Conservation (phyloP, 2,888 invertebrate genomes). For the Leucophora obtusa region DNA sequence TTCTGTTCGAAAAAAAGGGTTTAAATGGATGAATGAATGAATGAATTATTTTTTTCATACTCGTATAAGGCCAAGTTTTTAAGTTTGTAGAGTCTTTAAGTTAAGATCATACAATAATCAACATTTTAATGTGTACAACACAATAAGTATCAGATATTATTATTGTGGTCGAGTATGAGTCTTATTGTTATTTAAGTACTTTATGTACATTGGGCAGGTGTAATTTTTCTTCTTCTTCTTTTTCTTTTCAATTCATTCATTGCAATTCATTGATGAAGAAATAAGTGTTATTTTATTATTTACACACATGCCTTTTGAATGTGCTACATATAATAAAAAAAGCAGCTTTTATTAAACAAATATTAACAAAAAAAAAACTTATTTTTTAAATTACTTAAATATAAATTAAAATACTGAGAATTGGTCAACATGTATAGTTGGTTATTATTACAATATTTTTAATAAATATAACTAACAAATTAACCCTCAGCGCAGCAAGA, state of each 20-base stretch:
- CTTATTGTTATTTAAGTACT: slow-evolving; percentile 55
- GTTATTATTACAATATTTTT: too few relatives aligned
- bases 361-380: background rate
- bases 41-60: background rate
- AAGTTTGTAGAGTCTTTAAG: background rate
- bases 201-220: slow-evolving; percentile 48
- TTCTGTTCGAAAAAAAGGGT: slow-evolving; percentile 21
- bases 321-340: background rate
- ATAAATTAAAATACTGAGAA: background rate
- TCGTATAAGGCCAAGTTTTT: background rate
- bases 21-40: slow-evolving; percentile 13
- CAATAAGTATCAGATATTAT: background rate
- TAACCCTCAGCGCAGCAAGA: too few relatives aligned
- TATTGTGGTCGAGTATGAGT: slow-evolving; percentile 7
- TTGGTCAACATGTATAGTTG: background rate
- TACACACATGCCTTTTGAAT: background rate
- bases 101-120: slow-evolving; percentile 33
- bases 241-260: background rate
- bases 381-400: background rate
- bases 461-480: too few relatives aligned
- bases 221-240: slow-evolving; percentile 27
- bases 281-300: background rate
- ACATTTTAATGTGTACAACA: slow-evolving; percentile 34
- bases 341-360: background rate
- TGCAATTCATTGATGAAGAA: slow-evolving; percentile 14